Evolutionary conservation across 2,113 vertebrate genomes (phyloP), one percentile per base, ranked within the genome.

Genomic region (Eulemur macaco): DNA sequence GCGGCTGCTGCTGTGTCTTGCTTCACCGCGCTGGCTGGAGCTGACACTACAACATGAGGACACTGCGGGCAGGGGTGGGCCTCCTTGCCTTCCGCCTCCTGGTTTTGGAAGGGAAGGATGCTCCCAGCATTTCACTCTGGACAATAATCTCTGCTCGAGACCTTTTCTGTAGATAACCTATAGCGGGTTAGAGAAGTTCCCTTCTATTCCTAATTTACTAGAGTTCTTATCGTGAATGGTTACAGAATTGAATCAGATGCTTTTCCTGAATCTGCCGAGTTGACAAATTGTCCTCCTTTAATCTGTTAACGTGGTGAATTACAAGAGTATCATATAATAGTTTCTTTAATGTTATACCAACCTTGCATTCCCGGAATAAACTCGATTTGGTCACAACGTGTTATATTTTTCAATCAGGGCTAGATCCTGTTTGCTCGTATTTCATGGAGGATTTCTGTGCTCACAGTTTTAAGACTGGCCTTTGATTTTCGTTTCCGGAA

Each of bases 21-120:
- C 6, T 17, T 15, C 27, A 14, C 29, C 2, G 12, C 1, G 6
- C 68, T 47, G 31, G 45, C 47, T 3, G 21, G 21, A 0, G 1
- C 54, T 4, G 54, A 1, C 27, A 1, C 4, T 1, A 1, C 1
- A 4, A 3, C 2, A 0, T 5, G 14, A 23, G 60, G 20, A 39
- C 50, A 9, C 25, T 13, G 11, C 42, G 4, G 27, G 4, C 13
- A 7, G 58, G 11, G 12, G 31, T 2, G 50, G 56, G 20, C 5
- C 34, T 0, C 31, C 52, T 5, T 10, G 31, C 71, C 34, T n/a
- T 78, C 56, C 3, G 1, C 78, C 15, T 29, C 47, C 58, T 42
- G 73, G 31, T 4, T 20, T 13, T 39, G 2, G 60, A 54, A n/a
- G 71, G 29, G 27, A 25, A 1, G 4, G 47, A 71, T 7, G 14